Evolutionary conservation across 2,888 invertebrate species (phyloP).

Genomic region (Seladonia tumulorum): DNA sequence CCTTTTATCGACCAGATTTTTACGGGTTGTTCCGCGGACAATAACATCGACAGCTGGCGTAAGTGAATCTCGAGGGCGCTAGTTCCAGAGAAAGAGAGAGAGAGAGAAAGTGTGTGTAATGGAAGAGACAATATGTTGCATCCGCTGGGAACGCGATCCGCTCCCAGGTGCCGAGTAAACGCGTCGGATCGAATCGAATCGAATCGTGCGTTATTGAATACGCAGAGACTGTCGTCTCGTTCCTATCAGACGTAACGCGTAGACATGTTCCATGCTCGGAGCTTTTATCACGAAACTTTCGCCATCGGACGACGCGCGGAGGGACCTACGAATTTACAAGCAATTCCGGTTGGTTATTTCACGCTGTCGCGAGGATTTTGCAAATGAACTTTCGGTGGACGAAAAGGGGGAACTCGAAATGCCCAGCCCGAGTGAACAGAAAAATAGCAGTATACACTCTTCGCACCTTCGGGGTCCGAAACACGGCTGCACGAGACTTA

Average conservation of each 20-base stretch:
- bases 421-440: neutral
- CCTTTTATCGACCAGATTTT: conserved; percentile 56
- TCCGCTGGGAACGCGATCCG: conserved; percentile 27
- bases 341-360: neutral
- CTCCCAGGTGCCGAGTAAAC: conserved; percentile 44
- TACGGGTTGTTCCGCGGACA: conserved; percentile 17
- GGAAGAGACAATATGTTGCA: conserved; percentile 46
- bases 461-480: neutral
- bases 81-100: neutral
- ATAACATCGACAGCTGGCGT: conserved; percentile 34
- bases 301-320: neutral
- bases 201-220: conserved; percentile 21
- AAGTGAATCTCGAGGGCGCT: conserved; percentile 52
- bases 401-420: neutral
- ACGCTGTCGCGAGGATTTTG: neutral
- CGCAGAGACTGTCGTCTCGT: conserved; percentile 9
- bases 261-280: conserved; percentile 40
- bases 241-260: conserved; percentile 43
- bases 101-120: neutral
- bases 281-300: neutral
- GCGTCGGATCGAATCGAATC: conserved; percentile 41
- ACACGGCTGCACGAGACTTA: conserved; percentile 1
- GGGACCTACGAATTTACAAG: neutral
- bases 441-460: neutral
- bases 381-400: neutral